Evolutionary conservation across 2,797 vertebrate genomes (phyloP).

Genomic region (Malurus leucopterus): DNA sequence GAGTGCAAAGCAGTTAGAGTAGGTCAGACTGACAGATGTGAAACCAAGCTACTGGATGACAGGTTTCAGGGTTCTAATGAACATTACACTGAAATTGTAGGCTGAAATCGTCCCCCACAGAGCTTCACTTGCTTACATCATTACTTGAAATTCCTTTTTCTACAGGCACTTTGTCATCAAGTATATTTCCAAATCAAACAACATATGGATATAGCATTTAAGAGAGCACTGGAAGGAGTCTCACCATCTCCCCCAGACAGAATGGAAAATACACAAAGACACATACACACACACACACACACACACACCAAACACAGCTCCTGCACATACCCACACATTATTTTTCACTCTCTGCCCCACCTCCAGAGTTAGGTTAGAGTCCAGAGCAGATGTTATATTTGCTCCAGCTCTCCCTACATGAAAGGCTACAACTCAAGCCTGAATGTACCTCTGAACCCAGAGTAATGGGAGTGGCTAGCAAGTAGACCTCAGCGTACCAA

Average conservation of each 20-base stretch:
- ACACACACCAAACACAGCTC: background rate
- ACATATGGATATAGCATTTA: background rate
- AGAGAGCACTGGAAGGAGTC: background rate
- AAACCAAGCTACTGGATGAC: background rate
- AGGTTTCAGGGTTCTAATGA: background rate
- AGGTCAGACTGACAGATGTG: background rate
- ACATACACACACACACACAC: background rate
- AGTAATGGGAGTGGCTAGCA: background rate
- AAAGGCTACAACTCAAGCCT: background rate
- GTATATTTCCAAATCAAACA: background rate
- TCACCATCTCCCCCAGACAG: background rate
- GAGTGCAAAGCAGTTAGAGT: background rate
- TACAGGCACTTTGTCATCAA: background rate
- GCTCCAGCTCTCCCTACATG: background rate
- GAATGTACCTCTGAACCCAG: background rate
- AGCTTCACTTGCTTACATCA: background rate
- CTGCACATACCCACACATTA: background rate
- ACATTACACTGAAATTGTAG: background rate
- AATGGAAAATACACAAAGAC: background rate
- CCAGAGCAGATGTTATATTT: background rate
- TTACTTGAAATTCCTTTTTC: background rate
- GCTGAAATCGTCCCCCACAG: background rate
- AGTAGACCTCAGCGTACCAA: background rate
- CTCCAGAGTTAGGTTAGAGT: background rate
- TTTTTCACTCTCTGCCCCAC: fast-evolving